Base-by-base conservation (phyloP, 1,140 invertebrate genomes). In the Chlorops oryzae region DNA sequence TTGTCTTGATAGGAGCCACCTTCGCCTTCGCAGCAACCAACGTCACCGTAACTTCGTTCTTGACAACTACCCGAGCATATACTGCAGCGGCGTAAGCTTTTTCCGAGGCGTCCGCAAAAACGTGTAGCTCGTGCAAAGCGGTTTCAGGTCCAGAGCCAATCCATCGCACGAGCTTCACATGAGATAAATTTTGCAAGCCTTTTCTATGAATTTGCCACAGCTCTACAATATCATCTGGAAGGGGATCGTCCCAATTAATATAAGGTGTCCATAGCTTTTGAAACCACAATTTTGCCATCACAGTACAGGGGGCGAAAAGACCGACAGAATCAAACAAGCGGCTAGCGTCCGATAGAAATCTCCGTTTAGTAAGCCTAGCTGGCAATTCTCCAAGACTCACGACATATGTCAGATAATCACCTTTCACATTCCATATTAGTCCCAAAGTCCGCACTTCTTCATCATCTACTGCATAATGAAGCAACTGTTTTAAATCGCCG, bases 241-340 rank as follows among this genome's bases (percentile, higher is more conserved):
- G 40, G 39, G 57, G 44, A 12, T 68, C 54, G 41, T 73, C 66
- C 66, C 70, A 73, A 13, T 28, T 20, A 1, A 67, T 3, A 17
- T 50, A 51, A 50, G 58, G 41, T 5, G 61, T 32, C 67, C 67
- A 72, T 12, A 70, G 47, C 43, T 54, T 56, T 60, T 72, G 65
- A 5, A 72, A 55, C 23, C 69, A 40, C 23, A 63, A 51, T 59
- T 72, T 72, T 42, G 63, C 59, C 25, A 39, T 28, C n/a, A 72
- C 28, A 9, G 62, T 61, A 2, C 48, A 44, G 35, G 67, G 63
- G 18, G 59, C 50, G 48, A 70, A 45, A 62, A 62, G 67, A 1
- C 66, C 63, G 5, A 69, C 48, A n/a, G 70, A 65, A 40, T 72
- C 63, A 47, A 57, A 68, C 13, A 68, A 34, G 17, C 50, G 41